These are phyloP conservation scores for Hyles euphorbiae DNA, from an alignment of 1,140 invertebrate species.

Conservation along the genomic window DNA sequence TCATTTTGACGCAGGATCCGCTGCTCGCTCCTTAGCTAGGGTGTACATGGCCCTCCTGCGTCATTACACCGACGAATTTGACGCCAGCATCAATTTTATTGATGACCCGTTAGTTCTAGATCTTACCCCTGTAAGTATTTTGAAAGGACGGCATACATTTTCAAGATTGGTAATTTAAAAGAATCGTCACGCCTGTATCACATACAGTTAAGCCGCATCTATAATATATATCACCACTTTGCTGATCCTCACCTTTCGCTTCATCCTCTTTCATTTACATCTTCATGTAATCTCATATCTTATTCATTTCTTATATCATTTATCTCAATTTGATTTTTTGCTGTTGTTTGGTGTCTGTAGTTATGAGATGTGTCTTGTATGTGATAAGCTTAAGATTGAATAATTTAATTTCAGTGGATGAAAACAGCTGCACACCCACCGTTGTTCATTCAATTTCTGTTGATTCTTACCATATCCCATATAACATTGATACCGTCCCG, in stretches of 20 bases:
- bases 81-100: constrained; percentile 46
- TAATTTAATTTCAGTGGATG: constrained; percentile 37
- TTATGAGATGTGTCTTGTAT: too few relatives aligned
- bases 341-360: too few relatives aligned
- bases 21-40: constrained; percentile 41
- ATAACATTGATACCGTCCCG: constrained; percentile 50
- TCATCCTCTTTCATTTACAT: too few relatives aligned
- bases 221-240: too few relatives aligned
- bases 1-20: constrained; percentile 41
- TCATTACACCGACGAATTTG: constrained; percentile 31
- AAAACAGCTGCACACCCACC: constrained; percentile 31
- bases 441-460: constrained; percentile 45
- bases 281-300: too few relatives aligned
- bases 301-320: too few relatives aligned
- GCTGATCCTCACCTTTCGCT: too few relatives aligned
- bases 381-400: too few relatives aligned
- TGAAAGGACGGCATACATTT: neutral
- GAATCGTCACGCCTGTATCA: too few relatives aligned
- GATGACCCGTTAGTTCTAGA: constrained; percentile 50
- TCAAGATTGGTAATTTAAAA: too few relatives aligned
- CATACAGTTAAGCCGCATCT: too few relatives aligned
- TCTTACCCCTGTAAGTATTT: constrained; percentile 33
- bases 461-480: constrained; percentile 52
- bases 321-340: too few relatives aligned
- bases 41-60: constrained; percentile 47